Base-by-base conservation (phyloP, 2,888 invertebrate genomes). In the Diarsia mendica region DNA sequence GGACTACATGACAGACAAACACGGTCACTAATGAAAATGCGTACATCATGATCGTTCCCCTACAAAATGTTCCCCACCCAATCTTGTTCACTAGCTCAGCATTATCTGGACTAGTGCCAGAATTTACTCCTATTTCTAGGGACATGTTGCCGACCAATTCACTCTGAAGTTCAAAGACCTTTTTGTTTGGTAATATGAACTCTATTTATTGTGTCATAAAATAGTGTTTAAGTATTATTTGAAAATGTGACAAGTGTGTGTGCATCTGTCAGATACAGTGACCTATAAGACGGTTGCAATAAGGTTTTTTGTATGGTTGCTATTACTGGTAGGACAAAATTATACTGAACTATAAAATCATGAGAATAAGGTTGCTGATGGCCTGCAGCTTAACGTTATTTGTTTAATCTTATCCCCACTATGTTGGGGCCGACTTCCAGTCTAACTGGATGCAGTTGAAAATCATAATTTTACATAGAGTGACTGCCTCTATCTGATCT, bases 101-200 rank as follows among this genome's bases (percentile, higher is more conserved):
- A 58, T 39, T 39, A 67, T 51, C 71, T 80, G 80, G 80, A 64
- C 5, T 66, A 9, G 5, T 61, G 82, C 80, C 80, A 80, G 55
- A 72, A 65, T 68, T 58, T 8, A 51, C 55, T 80, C 28, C 64
- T 72, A 67, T 81, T 67, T 64, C 33, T 44, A 60, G 44, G 23
- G 44, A 72, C 77, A 51, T 51, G 72, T 72, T 15, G 33, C 60
- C 60, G 49, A 72, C 61, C 67, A 67, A 77, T 67, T 69, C 75
- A 65, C 53, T 63, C 8, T 4, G 33, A 5, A 72, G 82, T 64
- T 65, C 58, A 72, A 3, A 66, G 72, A 72, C 72, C 72, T 65
- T 44, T 71, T 67, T 63, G 13, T 4, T 46, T 65, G 15, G 20
- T 44, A 61, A 15, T 23, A 8, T 46, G 28, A 51, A 65, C 18